Percentiles rank a stretch among this genome's conserved stretches.
phyloP scores from a whole-genome alignment of 2,113 vertebrate genomes.

The Lepisosteus oculatus region DNA sequence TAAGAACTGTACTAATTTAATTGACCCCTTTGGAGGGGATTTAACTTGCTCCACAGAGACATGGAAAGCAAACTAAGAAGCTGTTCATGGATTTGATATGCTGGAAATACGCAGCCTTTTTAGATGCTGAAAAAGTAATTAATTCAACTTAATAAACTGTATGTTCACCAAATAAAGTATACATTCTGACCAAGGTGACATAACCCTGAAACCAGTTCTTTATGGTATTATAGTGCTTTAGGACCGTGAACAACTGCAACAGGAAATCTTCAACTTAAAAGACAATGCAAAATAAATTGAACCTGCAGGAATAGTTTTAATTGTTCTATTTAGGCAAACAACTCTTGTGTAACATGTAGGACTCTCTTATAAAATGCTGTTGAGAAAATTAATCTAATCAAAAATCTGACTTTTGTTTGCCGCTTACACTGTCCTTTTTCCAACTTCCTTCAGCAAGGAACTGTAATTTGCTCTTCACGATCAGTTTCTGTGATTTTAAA shows the following conservation, averaged over 20 bases:
- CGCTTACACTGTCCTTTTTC: too few species aligned
- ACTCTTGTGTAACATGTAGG: neutral
- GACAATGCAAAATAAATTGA: neutral
- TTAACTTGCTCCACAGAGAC: conserved; percentile 20
- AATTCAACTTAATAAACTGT: neutral
- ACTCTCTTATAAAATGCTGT: too few species aligned
- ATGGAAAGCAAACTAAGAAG: conserved; percentile 6
- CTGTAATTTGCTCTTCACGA: too few species aligned
- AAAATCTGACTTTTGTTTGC: neutral
- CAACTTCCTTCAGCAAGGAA: too few species aligned
- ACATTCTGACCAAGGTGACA: neutral
- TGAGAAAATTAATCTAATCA: neutral
- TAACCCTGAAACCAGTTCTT: neutral
- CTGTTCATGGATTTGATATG: neutral
- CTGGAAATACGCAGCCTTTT: conserved; percentile 2
- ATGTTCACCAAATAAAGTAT: neutral
- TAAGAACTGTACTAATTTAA: conserved; percentile 17
- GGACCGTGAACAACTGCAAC: too few species aligned
- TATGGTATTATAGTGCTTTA: neutral
- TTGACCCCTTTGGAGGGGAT: conserved; percentile 19
- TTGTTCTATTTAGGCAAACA: too few species aligned
- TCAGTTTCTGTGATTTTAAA: too few species aligned
- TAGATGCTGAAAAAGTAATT: neutral
- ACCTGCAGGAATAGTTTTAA: neutral
- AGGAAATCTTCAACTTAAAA: too few species aligned